phyloP scores from a whole-genome alignment of 2,113 vertebrate genomes.

The Trogon melanurus region DNA sequence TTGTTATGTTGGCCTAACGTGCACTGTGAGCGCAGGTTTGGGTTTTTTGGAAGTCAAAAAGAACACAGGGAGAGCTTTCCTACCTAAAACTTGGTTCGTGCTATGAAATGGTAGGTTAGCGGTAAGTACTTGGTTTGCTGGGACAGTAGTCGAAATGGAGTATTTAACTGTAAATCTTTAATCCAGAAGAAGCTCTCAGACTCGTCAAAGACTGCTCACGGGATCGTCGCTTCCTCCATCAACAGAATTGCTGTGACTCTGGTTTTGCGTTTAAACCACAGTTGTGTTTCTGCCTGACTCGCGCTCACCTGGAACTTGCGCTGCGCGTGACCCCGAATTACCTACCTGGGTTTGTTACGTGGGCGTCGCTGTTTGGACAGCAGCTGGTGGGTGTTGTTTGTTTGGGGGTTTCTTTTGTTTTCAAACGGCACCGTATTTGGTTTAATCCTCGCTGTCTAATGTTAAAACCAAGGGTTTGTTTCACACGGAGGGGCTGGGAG shows the following conservation, averaged over 20 bases:
- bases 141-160: not conserved
- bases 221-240: not conserved
- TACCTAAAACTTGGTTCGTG: not conserved
- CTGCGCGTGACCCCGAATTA: not conserved
- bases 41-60: not conserved
- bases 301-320: accelerated
- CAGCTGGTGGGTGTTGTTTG: too few species aligned
- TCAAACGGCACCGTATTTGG: accelerated
- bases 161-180: not conserved
- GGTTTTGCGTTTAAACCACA: not conserved
- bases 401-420: not conserved
- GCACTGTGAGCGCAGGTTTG: not conserved
- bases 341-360: not conserved
- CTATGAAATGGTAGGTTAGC: not conserved
- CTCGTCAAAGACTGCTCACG: not conserved
- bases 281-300: not conserved
- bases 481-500: not conserved
- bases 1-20: not conserved
- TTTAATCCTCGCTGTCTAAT: not conserved
- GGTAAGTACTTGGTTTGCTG: not conserved
- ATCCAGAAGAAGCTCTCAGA: not conserved
- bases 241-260: not conserved
- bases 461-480: accelerated
- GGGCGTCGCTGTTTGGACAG: not conserved
- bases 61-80: not conserved